A percentile compares a stretch with the other conserved stretches of the same genome.
Conservation (phyloP, 1,140 invertebrate species). For the Eriocheir sinensis region DNA sequence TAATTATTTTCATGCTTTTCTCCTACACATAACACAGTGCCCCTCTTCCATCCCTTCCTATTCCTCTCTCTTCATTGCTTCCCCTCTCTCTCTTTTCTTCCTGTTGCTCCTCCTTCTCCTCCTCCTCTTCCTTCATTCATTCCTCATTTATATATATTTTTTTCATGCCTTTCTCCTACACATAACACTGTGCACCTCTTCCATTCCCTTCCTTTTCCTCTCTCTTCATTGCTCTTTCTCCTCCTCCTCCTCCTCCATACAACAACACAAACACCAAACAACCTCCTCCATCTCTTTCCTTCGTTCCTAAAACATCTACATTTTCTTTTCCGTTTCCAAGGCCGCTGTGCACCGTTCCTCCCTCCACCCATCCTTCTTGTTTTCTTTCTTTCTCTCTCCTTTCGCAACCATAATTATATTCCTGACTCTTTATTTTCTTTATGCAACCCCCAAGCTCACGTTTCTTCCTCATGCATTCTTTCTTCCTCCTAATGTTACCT, state of each 20-base stretch:
- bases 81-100: slow-evolving; percentile 8
- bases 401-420: too few species aligned
- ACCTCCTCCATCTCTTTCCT: neutral
- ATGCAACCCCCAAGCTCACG: too few species aligned
- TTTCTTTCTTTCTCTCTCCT: neutral
- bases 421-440: neutral
- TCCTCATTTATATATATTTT: too few species aligned
- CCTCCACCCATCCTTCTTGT: neutral
- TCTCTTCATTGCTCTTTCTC: neutral
- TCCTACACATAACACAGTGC: too few species aligned
- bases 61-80: neutral
- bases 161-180: neutral
- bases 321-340: neutral
- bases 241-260: neutral
- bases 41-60: neutral
- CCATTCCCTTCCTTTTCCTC: neutral
- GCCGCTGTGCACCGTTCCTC: neutral
- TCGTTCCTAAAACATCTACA: neutral
- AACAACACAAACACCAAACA: neutral
- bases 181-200: neutral
- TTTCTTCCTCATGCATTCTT: too few species aligned
- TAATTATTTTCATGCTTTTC: neutral
- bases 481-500: neutral
- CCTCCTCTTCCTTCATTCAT: neutral
- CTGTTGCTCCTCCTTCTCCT: neutral